These are phyloP conservation scores for Hyperoplus lanceolatus DNA, from an alignment of 2,797 vertebrate species.

Conservation along the genomic window DNA sequence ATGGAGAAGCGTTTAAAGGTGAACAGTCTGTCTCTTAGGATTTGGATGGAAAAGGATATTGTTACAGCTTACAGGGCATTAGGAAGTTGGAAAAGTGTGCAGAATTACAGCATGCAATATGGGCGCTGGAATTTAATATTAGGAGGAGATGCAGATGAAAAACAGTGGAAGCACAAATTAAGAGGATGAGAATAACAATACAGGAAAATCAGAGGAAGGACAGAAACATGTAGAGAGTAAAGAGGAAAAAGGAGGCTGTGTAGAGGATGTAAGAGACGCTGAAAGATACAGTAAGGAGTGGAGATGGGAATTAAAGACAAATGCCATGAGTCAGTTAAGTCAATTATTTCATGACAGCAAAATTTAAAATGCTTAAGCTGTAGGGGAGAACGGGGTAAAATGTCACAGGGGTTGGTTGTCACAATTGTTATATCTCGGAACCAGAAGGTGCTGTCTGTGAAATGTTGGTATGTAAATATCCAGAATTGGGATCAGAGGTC, in stretches of 20 bases:
- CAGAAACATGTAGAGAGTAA: not conserved
- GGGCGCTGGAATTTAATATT: not conserved
- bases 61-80: not conserved
- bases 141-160: not conserved
- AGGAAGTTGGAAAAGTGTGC: not conserved
- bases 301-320: not conserved
- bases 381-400: too few species aligned
- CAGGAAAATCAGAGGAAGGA: not conserved
- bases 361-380: not conserved
- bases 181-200: not conserved
- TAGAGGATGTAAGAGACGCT: not conserved
- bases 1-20: slow-evolving; percentile 3
- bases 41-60: slow-evolving; percentile 1
- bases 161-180: not conserved
- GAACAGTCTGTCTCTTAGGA: not conserved
- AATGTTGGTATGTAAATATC: too few species aligned
- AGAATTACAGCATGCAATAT: not conserved
- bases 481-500: too few species aligned
- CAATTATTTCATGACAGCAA: not conserved
- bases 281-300: not conserved
- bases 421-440: too few species aligned
- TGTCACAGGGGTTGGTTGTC: too few species aligned
- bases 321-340: not conserved
- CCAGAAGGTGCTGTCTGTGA: too few species aligned
- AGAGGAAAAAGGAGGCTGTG: not conserved